These are phyloP conservation scores for Rhea americana DNA, from an alignment of 2,113 vertebrate genomes.

Conservation along the genomic window DNA sequence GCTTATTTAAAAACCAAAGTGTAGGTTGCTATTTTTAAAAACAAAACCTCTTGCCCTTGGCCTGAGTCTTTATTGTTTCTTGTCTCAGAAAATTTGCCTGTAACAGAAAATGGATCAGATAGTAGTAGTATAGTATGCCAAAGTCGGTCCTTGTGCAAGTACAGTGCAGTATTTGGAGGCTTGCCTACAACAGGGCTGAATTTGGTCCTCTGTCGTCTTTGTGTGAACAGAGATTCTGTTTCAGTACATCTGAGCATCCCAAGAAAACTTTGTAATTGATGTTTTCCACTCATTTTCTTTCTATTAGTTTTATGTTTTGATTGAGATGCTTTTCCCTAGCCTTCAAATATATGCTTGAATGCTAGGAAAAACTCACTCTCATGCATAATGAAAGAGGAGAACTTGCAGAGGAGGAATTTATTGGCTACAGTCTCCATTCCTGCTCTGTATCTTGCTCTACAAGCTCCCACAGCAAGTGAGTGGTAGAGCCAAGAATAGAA, in stretches of 20 bases:
- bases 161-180: background rate
- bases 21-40: background rate
- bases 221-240: background rate
- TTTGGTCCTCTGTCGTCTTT: background rate
- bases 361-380: constrained; percentile 56
- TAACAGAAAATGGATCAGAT: background rate
- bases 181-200: background rate
- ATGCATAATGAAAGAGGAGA: constrained; percentile 61
- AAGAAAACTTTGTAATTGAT: constrained; percentile 31
- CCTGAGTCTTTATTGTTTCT: background rate
- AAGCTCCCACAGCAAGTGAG: constrained; percentile 69
- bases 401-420: constrained; percentile 64
- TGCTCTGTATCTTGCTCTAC: constrained; percentile 65
- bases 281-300: constrained; percentile 52
- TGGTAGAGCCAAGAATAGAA: constrained; percentile 69
- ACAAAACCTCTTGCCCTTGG: background rate
- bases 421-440: constrained; percentile 60
- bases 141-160: background rate
- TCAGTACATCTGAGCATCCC: background rate
- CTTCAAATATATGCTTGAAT: background rate
- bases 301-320: constrained; percentile 25
- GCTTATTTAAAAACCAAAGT: background rate
- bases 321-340: constrained; percentile 22
- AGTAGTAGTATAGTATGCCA: background rate
- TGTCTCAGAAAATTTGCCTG: background rate